Percentiles rank a stretch among this genome's conserved stretches.
These are phyloP conservation scores for Sarcophaga subvicina DNA, from an alignment of 2,888 invertebrate genomes.

Conservation along the genomic window DNA sequence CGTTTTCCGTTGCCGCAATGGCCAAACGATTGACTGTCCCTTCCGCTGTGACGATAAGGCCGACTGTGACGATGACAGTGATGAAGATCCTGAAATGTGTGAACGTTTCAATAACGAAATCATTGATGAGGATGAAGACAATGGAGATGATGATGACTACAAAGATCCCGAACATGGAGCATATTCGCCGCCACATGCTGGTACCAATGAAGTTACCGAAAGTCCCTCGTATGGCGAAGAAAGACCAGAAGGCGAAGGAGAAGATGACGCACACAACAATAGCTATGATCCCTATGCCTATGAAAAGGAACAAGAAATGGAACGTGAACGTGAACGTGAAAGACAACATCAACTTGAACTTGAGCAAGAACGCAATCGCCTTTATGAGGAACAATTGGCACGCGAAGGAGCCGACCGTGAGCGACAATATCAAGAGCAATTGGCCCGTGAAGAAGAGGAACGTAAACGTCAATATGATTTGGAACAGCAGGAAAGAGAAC, in stretches of 20 bases:
- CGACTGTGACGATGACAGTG: conserved; percentile 53
- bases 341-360: conserved; percentile 38
- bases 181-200: neutral
- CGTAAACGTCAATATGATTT: too few species aligned
- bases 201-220: conserved; percentile 22
- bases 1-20: conserved; percentile 85
- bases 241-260: too few species aligned
- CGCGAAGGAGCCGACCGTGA: conserved; percentile 37
- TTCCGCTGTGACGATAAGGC: conserved; percentile 45
- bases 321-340: conserved; percentile 54
- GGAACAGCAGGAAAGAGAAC: too few species aligned
- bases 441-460: conserved; percentile 25
- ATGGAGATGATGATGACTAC: conserved; percentile 17
- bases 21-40: conserved; percentile 84
- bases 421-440: too few species aligned
- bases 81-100: conserved; percentile 50
- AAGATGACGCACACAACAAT: neutral
- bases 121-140: conserved; percentile 37
- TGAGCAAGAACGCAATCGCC: conserved; percentile 42
- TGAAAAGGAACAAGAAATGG: conserved; percentile 47
- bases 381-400: conserved; percentile 38
- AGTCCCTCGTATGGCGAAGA: conserved; percentile 15
- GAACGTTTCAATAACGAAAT: conserved; percentile 1
- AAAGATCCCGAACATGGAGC: conserved; percentile 13
- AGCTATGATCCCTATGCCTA: conserved; percentile 44